Base-by-base conservation (phyloP, 2,888 invertebrate genomes). In the Helicoverpa assulta region DNA sequence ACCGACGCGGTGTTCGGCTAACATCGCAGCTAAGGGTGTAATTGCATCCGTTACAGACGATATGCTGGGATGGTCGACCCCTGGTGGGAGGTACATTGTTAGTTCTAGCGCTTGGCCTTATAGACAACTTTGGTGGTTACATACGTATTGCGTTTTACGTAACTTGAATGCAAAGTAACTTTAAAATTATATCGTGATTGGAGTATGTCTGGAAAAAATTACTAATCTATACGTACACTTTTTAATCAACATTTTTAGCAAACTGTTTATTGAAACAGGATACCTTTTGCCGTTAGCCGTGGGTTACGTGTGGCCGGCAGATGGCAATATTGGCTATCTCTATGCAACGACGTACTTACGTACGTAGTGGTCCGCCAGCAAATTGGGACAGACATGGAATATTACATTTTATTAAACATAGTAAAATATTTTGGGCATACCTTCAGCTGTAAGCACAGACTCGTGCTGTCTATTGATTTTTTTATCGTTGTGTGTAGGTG, bases 41-140 rank as follows among this genome's bases (percentile, higher is more conserved):
- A 92, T 92, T 92, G 89, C 91, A 88, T 92, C 92, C 92, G 92
- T 84, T 89, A 84, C 86, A 86, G 88, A 85, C 87, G 85, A 87
- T 86, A 81, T 84, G 81, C 85, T 82, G 77, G 78, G 77, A 78
- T 85, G 78, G 73, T 60, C 77, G 83, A 81, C 82, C 88, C 86
- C 87, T 87, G 84, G 81, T 78, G 76, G 73, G 68, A 81, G 64
- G 73, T 78, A 78, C 68, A 74, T 77, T 70, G 79, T 80, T 81
- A 69, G 77, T 57, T 73, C 56, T 67, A n/a, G 18, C 18, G 54
- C 5, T 61, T 78, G 18, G 3, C 6, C 33, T 51, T 21, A n/a
- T 33, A 16, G 19, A 16, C 40, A 51, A 19, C 43, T 6, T 12
- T 52, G 5, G 19, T 54, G 10, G 40, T 57, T 7, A 14, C 14